Evolutionary conservation across 2,888 invertebrate genomes (phyloP).

Genomic region (Sepiola atlantica): DNA sequence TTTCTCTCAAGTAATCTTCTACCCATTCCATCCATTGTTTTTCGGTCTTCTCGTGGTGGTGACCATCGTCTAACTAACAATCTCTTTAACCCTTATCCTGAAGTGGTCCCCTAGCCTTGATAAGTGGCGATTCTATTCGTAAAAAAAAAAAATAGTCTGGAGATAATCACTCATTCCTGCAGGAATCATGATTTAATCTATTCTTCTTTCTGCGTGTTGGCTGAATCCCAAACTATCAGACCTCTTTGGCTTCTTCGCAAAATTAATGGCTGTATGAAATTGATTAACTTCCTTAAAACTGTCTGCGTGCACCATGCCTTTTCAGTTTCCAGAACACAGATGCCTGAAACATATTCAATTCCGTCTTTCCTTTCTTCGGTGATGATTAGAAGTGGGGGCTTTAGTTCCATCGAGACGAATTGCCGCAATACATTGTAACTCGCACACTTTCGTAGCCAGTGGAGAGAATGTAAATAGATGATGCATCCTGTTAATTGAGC

Average conservation of each 20-base stretch:
- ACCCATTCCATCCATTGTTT: too few relatives aligned
- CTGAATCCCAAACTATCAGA: neutral
- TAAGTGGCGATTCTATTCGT: neutral
- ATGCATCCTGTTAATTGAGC: too few relatives aligned
- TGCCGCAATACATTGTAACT: neutral
- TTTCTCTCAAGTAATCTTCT: too few relatives aligned
- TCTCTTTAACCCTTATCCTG: too few relatives aligned
- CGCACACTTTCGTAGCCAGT: neutral
- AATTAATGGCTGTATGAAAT: neutral
- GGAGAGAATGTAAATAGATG: neutral
- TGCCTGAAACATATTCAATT: neutral
- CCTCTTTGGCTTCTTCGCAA: neutral
- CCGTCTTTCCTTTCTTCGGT: too few relatives aligned
- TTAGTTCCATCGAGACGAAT: neutral
- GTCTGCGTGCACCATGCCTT: neutral
- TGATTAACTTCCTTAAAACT: neutral
- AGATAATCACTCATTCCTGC: neutral
- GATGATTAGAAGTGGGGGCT: too few relatives aligned
- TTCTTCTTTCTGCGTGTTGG: neutral
- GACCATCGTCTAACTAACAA: too few relatives aligned
- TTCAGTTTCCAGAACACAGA: neutral
- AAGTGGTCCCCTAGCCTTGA: neutral
- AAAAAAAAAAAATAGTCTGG: neutral
- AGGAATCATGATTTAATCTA: slow-evolving; percentile 11
- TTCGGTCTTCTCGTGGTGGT: too few relatives aligned